A percentile compares a stretch with the other conserved stretches of the same genome.
These are phyloP conservation scores for Bagarius yarrelli DNA, from an alignment of 2,113 vertebrate genomes.

Conservation along the genomic window DNA sequence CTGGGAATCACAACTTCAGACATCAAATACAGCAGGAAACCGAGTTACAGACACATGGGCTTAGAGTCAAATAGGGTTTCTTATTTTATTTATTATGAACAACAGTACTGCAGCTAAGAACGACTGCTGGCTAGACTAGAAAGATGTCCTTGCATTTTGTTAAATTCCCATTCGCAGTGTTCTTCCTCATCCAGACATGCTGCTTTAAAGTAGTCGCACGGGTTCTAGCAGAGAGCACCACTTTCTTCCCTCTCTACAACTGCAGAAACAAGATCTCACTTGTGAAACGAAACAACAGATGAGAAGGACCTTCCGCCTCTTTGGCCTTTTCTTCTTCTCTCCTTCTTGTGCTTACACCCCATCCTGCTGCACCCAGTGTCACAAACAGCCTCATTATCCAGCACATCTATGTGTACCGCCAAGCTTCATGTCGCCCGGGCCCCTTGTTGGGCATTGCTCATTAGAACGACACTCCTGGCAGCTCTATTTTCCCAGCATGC, in stretches of 20 bases:
- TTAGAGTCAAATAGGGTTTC: background rate
- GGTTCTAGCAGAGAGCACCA: slow-evolving; percentile 4
- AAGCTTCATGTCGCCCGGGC: slow-evolving; percentile 30
- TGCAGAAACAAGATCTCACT: background rate
- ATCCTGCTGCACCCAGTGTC: slow-evolving; percentile 16
- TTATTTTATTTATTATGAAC: background rate
- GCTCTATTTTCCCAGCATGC: slow-evolving; percentile 21
- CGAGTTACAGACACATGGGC: background rate
- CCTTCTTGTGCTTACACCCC: background rate
- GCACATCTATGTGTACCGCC: slow-evolving; percentile 37
- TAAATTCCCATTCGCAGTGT: background rate
- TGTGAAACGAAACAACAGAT: slow-evolving; percentile 14
- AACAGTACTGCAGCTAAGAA: background rate
- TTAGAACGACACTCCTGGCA: slow-evolving; percentile 43
- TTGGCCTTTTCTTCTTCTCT: slow-evolving; percentile 6
- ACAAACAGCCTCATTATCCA: slow-evolving; percentile 49
- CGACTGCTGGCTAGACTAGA: slow-evolving; percentile 7
- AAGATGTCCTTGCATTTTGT: background rate
- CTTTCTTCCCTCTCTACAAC: slow-evolving; percentile 2
- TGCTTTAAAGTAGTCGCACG: background rate
- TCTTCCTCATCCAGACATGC: background rate
- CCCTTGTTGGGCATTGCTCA: slow-evolving; percentile 40
- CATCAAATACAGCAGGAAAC: background rate
- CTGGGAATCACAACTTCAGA: background rate
- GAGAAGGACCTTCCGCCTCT: slow-evolving; percentile 16